Conservation (phyloP, 2,797 vertebrate species). For the Heteromormyrus szaboi region DNA sequence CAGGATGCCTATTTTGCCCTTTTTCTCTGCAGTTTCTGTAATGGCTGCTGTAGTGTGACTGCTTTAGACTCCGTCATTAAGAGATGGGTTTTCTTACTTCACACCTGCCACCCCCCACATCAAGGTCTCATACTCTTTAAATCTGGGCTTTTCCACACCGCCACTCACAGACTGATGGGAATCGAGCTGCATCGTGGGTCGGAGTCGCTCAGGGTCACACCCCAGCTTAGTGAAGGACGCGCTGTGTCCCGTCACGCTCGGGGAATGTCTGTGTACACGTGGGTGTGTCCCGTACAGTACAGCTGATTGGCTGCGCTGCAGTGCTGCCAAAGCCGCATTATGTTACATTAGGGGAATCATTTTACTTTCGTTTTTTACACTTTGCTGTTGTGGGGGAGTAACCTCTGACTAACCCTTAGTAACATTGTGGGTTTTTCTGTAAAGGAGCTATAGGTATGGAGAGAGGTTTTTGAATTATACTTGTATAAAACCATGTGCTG, state of each 20-base stretch:
- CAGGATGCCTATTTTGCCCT: constrained; percentile 55
- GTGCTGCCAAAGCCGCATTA: constrained; percentile 14
- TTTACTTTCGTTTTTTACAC: neutral
- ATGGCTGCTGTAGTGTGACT: constrained; percentile 57
- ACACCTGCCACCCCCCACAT: neutral
- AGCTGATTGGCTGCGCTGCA: constrained; percentile 49
- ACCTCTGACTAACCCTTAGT: constrained; percentile 23
- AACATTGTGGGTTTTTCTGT: constrained; percentile 37
- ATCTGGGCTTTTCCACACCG: neutral
- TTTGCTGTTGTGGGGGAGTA: neutral
- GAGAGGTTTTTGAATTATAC: constrained; percentile 6
- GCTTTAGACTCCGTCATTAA: constrained; percentile 14
- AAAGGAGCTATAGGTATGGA: constrained; percentile 46
- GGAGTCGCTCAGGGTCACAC: neutral
- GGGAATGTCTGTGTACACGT: neutral
- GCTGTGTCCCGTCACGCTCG: neutral
- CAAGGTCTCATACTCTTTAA: neutral
- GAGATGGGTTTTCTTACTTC: neutral
- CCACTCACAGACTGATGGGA: neutral
- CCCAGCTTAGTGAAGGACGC: neutral
- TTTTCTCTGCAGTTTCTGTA: constrained; percentile 50
- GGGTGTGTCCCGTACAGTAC: neutral
- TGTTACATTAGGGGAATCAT: neutral
- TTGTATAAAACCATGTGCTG: constrained; percentile 41
- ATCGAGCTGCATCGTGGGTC: neutral